phyloP scores from a whole-genome alignment of 2,113 vertebrate species.

The Pica pica region DNA sequence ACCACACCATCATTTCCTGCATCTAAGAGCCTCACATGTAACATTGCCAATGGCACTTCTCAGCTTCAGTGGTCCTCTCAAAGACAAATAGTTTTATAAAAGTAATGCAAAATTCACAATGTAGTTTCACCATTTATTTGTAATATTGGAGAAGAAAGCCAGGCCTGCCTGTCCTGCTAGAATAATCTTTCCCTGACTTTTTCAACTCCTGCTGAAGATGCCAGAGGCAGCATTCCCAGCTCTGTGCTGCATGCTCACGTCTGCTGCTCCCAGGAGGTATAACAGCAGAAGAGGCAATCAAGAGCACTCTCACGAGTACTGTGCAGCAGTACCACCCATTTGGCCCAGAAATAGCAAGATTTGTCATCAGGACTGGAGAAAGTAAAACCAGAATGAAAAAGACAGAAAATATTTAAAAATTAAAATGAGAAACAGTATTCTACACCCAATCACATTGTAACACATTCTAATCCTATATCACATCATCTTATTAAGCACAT shows the following conservation, averaged over 20 bases:
- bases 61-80: background rate
- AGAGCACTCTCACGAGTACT: background rate
- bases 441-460: background rate
- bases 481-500: background rate
- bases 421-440: background rate
- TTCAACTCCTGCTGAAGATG: background rate
- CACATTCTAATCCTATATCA: background rate
- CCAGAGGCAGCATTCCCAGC: background rate
- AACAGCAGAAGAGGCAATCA: background rate
- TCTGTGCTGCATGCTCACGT: background rate
- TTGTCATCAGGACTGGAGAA: background rate
- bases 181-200: background rate
- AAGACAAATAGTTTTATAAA: background rate
- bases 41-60: background rate
- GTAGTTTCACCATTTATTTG: background rate
- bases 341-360: background rate
- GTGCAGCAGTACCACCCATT: background rate
- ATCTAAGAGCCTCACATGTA: background rate
- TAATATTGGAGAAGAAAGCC: background rate
- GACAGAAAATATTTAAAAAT: background rate
- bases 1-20: background rate
- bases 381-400: background rate
- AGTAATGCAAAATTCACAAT: background rate
- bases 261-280: background rate
- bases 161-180: background rate